Conservation (phyloP, 2,113 vertebrate species). For the Leptobrachium leishanense region DNA sequence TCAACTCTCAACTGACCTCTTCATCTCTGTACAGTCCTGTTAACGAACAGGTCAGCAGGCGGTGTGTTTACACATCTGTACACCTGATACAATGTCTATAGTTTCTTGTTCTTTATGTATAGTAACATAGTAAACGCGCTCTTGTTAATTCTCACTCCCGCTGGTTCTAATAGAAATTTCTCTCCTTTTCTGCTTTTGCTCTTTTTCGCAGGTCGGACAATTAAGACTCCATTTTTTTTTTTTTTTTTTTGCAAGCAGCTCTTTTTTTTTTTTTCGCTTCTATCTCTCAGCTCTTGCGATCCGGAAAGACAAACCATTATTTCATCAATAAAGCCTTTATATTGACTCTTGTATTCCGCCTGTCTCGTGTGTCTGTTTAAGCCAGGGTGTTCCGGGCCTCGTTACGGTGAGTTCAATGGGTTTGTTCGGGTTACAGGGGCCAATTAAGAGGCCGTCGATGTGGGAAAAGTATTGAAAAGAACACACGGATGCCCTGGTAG, state of each 20-base stretch:
- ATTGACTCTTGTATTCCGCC: slow-evolving; percentile 9
- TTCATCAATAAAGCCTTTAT: slow-evolving; percentile 23
- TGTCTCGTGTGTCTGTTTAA: slow-evolving; percentile 11
- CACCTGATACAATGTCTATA: no score
- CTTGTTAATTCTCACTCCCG: no score
- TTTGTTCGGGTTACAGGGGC: neutral
- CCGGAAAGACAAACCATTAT: neutral
- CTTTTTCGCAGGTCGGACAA: neutral
- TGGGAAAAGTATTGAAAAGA: neutral
- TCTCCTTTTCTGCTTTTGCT: neutral
- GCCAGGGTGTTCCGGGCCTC: neutral
- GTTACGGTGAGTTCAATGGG: neutral
- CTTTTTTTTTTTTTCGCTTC: neutral
- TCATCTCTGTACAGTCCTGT: no score
- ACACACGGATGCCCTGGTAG: neutral
- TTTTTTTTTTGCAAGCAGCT: neutral
- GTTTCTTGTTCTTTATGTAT: no score
- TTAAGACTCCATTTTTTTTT: neutral
- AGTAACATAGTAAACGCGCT: no score
- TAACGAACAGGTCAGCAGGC: no score
- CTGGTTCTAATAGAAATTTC: no score
- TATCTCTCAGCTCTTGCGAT: neutral
- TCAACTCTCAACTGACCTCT: no score
- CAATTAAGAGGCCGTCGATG: neutral
- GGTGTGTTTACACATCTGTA: no score